Percentiles rank a stretch among this genome's conserved stretches.
phyloP scores from a whole-genome alignment of 1,140 invertebrate genomes.

The Lasioglossum baleicum region DNA sequence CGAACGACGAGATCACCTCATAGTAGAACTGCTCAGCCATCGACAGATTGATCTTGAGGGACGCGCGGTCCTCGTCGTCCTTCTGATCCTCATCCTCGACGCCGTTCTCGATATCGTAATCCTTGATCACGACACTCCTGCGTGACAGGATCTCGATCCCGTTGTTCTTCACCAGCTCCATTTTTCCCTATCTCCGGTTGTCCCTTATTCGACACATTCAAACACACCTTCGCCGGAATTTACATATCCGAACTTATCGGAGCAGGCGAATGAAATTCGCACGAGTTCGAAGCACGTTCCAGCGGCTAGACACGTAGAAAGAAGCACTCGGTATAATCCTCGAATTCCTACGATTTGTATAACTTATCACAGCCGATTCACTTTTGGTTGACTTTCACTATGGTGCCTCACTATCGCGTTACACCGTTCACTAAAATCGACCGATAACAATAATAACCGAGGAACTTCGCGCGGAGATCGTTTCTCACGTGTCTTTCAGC shows the following conservation, averaged over 20 bases:
- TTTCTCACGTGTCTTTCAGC: neutral
- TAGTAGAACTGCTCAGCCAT: constrained; percentile 78
- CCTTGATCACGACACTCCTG: constrained; percentile 73
- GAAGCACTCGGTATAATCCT: neutral
- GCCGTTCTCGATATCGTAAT: constrained; percentile 67
- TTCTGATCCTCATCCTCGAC: constrained; percentile 58
- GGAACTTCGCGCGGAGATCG: neutral
- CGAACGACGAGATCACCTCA: constrained; percentile 77
- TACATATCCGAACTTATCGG: too few species aligned
- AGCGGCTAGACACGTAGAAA: neutral
- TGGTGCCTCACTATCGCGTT: neutral
- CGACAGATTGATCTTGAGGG: constrained; percentile 75
- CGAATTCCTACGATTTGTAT: constrained; percentile 20
- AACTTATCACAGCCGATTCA: constrained; percentile 71
- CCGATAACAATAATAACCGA: neutral
- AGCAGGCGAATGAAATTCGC: neutral
- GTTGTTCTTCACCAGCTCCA: constrained; percentile 76
- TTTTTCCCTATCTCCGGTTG: constrained; percentile 17
- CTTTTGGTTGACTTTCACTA: constrained; percentile 70
- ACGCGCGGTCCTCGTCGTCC: constrained; percentile 64
- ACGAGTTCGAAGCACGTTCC: neutral
- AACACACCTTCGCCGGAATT: too few species aligned
- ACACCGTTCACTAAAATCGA: too few species aligned
- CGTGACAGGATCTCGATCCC: constrained; percentile 76
- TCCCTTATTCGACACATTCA: neutral